Conservation (phyloP, 2,797 vertebrate genomes). For the Tapera naevia region DNA sequence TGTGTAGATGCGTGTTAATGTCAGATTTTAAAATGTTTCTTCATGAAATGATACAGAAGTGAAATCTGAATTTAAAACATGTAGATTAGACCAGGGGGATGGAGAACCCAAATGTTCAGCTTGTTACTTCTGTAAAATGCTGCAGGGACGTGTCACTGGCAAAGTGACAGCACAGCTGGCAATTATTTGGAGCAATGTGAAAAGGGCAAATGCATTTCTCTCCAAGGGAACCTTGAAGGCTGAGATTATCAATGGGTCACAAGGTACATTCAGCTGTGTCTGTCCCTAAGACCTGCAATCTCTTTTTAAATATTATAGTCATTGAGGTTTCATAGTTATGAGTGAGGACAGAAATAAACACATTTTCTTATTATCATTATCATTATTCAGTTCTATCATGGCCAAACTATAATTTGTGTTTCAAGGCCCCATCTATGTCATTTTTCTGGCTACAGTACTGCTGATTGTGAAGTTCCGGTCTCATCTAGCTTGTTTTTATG, state of each 20-base stretch:
- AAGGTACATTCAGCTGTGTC: not conserved
- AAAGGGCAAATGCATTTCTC: slow-evolving; percentile 31
- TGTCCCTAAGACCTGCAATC: not conserved
- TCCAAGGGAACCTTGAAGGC: not conserved
- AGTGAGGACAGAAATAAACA: not conserved
- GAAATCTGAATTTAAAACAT: not conserved
- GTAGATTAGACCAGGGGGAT: not conserved
- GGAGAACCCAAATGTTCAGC: not conserved
- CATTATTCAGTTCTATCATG: not conserved
- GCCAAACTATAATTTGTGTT: not conserved
- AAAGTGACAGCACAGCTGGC: slow-evolving; percentile 21
- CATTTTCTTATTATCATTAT: not conserved
- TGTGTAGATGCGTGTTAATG: not conserved
- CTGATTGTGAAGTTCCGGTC: not conserved
- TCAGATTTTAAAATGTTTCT: not conserved
- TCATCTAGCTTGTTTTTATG: not conserved
- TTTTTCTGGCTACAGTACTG: not conserved
- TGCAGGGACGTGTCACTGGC: not conserved
- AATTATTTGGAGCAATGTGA: slow-evolving; percentile 27
- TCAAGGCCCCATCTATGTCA: not conserved
- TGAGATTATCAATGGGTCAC: not conserved
- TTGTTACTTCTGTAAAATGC: slow-evolving; percentile 33
- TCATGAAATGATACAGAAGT: not conserved
- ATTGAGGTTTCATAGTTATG: not conserved
- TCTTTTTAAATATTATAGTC: not conserved